Evolutionary conservation across 2,113 vertebrate species (phyloP), one percentile per base, ranked within the genome.

Genomic region (Gila orcuttii): DNA sequence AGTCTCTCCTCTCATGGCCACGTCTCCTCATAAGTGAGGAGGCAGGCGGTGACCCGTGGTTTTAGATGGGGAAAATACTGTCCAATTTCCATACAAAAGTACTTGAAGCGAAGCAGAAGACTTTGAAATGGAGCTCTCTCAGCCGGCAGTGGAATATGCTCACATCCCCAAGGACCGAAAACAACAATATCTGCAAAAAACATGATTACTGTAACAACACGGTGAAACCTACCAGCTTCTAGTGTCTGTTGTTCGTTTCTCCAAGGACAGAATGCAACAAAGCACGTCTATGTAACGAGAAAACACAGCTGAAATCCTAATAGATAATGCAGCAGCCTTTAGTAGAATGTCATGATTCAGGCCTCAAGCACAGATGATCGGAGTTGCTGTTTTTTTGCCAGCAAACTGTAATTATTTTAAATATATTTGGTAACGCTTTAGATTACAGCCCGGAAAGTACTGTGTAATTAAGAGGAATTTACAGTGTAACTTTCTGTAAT

Each of bases 131-230:
- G 19, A 52, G 79, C 39, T 66, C 75, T 79, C 73, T 79, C 50
- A 73, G 79, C 80, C 25, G 2, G 31, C 39, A 83, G 83, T 64
- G 59, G 71, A 86, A 86, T 79, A 36, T 36, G 19, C 60, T 42
- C 25, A 1, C 15, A 66, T 81, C 59, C 23, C 66, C n/a, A 50
- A 80, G 81, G 84, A 78, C 52, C n/a, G 21, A 36, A 68, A 33
- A 64, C 71, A 79, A 84, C 81, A 74, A 59, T 31, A 79, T 88
- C 85, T 86, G 74, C 87, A 84, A 60, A 69, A 80, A 47, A 83
- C 55, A 47, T 68, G 64, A 84, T 88, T 80, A 84, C 80, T 84
- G 84, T 55, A 50, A 83, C 85, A 88, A 80, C 85, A 47, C n/a
- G 8, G 15, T 50, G 21, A 13, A 86, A 59, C 39, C 71, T 62